Conservation (phyloP, 2,888 invertebrate species). For the Nemotelus pantherinus region DNA sequence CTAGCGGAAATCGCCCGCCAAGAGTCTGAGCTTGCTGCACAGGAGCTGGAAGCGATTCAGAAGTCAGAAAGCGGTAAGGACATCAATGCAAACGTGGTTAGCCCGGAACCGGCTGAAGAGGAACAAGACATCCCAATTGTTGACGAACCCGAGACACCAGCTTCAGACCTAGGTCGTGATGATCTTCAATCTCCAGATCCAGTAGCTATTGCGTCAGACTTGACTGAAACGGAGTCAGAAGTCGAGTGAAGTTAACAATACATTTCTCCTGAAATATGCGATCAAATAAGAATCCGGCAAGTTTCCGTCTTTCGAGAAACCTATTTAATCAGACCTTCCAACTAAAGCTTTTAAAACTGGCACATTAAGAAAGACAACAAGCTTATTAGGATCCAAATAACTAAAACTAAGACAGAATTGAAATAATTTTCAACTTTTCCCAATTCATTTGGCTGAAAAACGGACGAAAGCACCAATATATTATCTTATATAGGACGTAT, state of each 20-base stretch:
- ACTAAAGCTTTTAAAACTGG: too few species aligned
- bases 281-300: too few species aligned
- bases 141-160: constrained; percentile 53
- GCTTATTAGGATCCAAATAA: too few species aligned
- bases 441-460: too few species aligned
- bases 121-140: constrained; percentile 61
- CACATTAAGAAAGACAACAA: too few species aligned
- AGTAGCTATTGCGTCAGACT: constrained; percentile 55
- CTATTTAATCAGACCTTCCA: not conserved
- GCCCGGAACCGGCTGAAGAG: constrained; percentile 62
- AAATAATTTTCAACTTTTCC: too few species aligned
- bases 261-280: too few species aligned
- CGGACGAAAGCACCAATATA: constrained; percentile 18
- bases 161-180: constrained; percentile 49
- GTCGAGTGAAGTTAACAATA: constrained; percentile 52
- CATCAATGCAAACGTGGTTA: constrained; percentile 33
- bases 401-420: too few species aligned
- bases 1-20: constrained; percentile 74
- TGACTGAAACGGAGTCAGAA: constrained; percentile 53
- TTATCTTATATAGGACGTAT: constrained; percentile 30
- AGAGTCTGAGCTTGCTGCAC: constrained; percentile 71
- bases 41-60: constrained; percentile 66
- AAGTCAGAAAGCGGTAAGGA: constrained; percentile 55
- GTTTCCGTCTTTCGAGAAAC: constrained; percentile 6
- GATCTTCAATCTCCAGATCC: constrained; percentile 49